Evolutionary conservation across 2,888 invertebrate species (phyloP).

Genomic region (Caenorhabditis sp.): DNA sequence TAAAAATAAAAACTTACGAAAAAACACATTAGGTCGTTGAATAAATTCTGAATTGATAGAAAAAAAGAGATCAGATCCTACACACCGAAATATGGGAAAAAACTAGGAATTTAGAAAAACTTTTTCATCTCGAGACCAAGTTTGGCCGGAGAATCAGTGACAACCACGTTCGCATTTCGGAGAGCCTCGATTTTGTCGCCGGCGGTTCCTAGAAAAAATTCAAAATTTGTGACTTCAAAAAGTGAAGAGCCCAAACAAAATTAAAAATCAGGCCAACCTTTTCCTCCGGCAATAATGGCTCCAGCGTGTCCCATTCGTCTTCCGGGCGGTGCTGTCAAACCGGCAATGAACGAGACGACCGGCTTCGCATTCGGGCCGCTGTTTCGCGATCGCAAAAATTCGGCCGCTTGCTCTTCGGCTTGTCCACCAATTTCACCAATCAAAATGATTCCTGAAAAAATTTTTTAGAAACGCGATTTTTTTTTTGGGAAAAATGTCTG

Average conservation of each 20-base stretch:
- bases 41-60: neutral
- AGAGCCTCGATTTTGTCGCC: slow-evolving; percentile 60
- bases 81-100: neutral
- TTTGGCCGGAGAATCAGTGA: slow-evolving; percentile 58
- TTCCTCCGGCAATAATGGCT: slow-evolving; percentile 61
- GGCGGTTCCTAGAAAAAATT: slow-evolving; percentile 41
- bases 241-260: no score
- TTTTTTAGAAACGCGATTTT: neutral
- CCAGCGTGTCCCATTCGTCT: slow-evolving; percentile 57
- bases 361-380: slow-evolving; percentile 81
- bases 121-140: slow-evolving; percentile 50
- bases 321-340: slow-evolving; percentile 85
- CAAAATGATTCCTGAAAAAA: slow-evolving; percentile 78
- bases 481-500: neutral
- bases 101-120: neutral
- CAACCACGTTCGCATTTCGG: slow-evolving; percentile 52
- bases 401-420: slow-evolving; percentile 95
- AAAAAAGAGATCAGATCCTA: neutral
- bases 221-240: neutral
- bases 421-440: slow-evolving; percentile 99
- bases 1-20: neutral
- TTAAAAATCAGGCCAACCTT: slow-evolving; percentile 28
- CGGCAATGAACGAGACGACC: slow-evolving; percentile 98
- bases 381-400: slow-evolving; percentile 78
- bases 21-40: neutral